A percentile compares a stretch with the other conserved stretches of the same genome.
Conservation (phyloP, 2,113 vertebrate species). For the Lonchura striata region DNA sequence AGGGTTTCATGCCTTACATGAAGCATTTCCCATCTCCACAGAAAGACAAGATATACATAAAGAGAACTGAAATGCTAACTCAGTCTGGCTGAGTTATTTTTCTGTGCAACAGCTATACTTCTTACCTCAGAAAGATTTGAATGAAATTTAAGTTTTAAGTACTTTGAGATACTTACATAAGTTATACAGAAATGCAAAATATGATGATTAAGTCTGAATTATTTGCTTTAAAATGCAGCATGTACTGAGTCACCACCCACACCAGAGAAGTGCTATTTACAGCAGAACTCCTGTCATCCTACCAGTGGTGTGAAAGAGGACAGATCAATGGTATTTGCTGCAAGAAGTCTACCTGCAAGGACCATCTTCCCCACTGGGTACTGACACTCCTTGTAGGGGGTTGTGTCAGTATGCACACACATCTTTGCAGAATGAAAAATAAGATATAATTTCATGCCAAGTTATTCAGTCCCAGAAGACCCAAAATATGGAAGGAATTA, state of each 20-base stretch:
- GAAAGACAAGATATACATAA: not conserved
- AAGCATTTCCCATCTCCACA: not conserved
- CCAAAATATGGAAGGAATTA: not conserved
- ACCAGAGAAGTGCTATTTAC: not conserved
- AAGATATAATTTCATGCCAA: not conserved
- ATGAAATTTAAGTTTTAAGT: not conserved
- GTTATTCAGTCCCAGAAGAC: not conserved
- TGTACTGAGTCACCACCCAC: slow-evolving; percentile 1
- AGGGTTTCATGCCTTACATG: not conserved
- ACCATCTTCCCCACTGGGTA: not conserved
- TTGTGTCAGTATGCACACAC: not conserved
- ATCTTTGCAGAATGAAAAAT: not conserved
- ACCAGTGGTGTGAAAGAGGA: not conserved
- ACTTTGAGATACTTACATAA: slow-evolving; percentile 10
- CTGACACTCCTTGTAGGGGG: not conserved
- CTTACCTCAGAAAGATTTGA: not conserved
- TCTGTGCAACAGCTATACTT: not conserved
- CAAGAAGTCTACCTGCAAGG: not conserved
- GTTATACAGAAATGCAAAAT: not conserved
- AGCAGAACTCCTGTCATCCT: not conserved
- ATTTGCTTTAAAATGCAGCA: slow-evolving; percentile 32
- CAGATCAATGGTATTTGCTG: not conserved
- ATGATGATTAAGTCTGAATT: slow-evolving; percentile 4
- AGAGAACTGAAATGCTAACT: not conserved
- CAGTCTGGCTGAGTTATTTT: not conserved